phyloP scores from a whole-genome alignment of 2,797 vertebrate species.

The Pampus argenteus region DNA sequence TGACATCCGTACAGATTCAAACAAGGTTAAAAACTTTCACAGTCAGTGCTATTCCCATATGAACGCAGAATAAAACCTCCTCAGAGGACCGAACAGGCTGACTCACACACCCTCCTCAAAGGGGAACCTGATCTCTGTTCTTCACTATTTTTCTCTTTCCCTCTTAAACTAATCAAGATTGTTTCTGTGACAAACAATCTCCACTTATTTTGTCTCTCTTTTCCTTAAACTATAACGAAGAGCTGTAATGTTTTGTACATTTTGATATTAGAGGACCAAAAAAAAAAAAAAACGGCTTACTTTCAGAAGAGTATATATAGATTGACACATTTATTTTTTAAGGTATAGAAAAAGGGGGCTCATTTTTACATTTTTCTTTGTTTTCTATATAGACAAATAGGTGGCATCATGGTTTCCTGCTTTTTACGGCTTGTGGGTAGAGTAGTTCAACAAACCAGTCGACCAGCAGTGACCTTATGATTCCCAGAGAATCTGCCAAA shows the following conservation, averaged over 20 bases:
- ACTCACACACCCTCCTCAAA: slow-evolving; percentile 22
- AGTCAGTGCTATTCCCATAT: slow-evolving; percentile 35
- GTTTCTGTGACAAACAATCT: slow-evolving; percentile 74
- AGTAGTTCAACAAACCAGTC: slow-evolving; percentile 41
- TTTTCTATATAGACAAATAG: slow-evolving; percentile 68
- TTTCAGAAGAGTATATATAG: slow-evolving; percentile 82
- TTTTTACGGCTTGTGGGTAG: slow-evolving; percentile 52
- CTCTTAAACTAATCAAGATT: slow-evolving; percentile 70
- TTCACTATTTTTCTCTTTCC: slow-evolving; percentile 1
- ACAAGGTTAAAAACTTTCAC: not conserved
- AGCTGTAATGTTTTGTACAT: slow-evolving; percentile 85
- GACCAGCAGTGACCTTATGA: slow-evolving; percentile 48
- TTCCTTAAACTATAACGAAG: slow-evolving; percentile 74
- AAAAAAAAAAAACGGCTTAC: slow-evolving; percentile 78
- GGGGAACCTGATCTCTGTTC: slow-evolving; percentile 2
- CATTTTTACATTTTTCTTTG: slow-evolving; percentile 72
- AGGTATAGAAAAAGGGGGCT: slow-evolving; percentile 58
- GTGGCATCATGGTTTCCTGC: slow-evolving; percentile 60
- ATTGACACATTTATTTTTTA: slow-evolving; percentile 79
- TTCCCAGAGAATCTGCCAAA: slow-evolving; percentile 78
- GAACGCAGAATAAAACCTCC: slow-evolving; percentile 40
- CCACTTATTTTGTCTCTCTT: slow-evolving; percentile 55
- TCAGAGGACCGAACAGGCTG: not conserved
- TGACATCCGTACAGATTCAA: not conserved
- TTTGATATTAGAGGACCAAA: slow-evolving; percentile 88